Percentiles rank a stretch among this genome's conserved stretches.
These are phyloP conservation scores for Neoascia interrupta DNA, from an alignment of 2,888 invertebrate genomes.

Conservation along the genomic window DNA sequence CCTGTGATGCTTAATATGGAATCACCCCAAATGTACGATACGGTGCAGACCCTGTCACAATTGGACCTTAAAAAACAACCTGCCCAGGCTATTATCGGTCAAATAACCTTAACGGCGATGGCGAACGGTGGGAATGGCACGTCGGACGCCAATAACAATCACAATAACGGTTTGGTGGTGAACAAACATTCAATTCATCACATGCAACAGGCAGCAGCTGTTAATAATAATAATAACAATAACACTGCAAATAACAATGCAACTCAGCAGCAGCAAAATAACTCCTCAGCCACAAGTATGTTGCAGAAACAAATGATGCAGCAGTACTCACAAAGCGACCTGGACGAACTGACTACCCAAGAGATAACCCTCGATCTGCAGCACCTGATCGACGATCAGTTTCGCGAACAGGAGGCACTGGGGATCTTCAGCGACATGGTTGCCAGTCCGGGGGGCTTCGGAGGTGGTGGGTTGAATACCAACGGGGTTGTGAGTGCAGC, in stretches of 20 bases:
- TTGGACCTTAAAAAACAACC: slow-evolving; percentile 79
- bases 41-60: slow-evolving; percentile 79
- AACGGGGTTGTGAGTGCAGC: slow-evolving; percentile 79
- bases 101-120: slow-evolving; percentile 78
- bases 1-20: slow-evolving; percentile 79
- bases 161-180: slow-evolving; percentile 76
- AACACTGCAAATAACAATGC: slow-evolving; percentile 69
- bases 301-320: slow-evolving; percentile 84
- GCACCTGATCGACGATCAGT: slow-evolving; percentile 95
- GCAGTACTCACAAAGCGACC: slow-evolving; percentile 88
- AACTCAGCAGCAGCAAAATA: slow-evolving; percentile 67
- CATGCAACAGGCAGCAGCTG: slow-evolving; percentile 77
- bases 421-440: slow-evolving; percentile 92
- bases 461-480: slow-evolving; percentile 77
- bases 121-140: slow-evolving; percentile 70
- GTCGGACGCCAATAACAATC: slow-evolving; percentile 73
- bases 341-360: slow-evolving; percentile 93
- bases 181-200: slow-evolving; percentile 79
- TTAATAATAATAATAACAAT: slow-evolving; percentile 73
- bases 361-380: slow-evolving; percentile 96
- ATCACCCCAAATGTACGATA: slow-evolving; percentile 80
- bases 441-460: slow-evolving; percentile 80
- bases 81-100: slow-evolving; percentile 78
- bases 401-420: slow-evolving; percentile 87
- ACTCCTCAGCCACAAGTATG: slow-evolving; percentile 79